Conservation (phyloP, 2,797 vertebrate genomes). For the Astyanax mexicanus region DNA sequence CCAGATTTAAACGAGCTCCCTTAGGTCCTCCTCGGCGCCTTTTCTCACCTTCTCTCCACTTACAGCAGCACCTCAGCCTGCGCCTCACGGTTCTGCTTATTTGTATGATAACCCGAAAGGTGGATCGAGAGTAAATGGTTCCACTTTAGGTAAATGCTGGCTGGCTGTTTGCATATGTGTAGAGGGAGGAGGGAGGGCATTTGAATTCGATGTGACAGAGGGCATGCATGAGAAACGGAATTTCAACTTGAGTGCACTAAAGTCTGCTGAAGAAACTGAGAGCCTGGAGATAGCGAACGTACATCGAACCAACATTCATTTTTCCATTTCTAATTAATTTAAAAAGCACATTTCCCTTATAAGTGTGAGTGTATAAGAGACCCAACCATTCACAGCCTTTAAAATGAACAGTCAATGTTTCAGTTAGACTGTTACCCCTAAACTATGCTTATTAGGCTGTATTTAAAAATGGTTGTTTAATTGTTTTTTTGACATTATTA, state of each 20-base stretch:
- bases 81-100: slow-evolving; percentile 40
- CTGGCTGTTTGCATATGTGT: slow-evolving; percentile 57
- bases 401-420: no score
- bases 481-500: no score
- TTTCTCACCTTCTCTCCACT: slow-evolving; percentile 43
- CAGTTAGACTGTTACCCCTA: no score
- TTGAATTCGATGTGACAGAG: slow-evolving; percentile 53
- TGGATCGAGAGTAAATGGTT: slow-evolving; percentile 43
- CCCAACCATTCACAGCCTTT: no score
- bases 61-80: slow-evolving; percentile 17
- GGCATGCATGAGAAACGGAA: slow-evolving; percentile 7
- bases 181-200: slow-evolving; percentile 6
- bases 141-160: slow-evolving; percentile 47
- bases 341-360: no score
- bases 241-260: slow-evolving; percentile 1
- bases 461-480: no score
- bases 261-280: neutral
- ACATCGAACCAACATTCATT: no score
- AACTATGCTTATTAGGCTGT: no score
- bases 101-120: slow-evolving; percentile 52
- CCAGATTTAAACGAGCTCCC: slow-evolving; percentile 89
- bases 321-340: no score
- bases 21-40: slow-evolving; percentile 69
- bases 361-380: no score
- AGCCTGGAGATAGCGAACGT: no score